Percentiles rank a stretch among this genome's conserved stretches.
Evolutionary conservation across 2,797 vertebrate genomes (phyloP).

Genomic region (Propithecus perrieri): DNA sequence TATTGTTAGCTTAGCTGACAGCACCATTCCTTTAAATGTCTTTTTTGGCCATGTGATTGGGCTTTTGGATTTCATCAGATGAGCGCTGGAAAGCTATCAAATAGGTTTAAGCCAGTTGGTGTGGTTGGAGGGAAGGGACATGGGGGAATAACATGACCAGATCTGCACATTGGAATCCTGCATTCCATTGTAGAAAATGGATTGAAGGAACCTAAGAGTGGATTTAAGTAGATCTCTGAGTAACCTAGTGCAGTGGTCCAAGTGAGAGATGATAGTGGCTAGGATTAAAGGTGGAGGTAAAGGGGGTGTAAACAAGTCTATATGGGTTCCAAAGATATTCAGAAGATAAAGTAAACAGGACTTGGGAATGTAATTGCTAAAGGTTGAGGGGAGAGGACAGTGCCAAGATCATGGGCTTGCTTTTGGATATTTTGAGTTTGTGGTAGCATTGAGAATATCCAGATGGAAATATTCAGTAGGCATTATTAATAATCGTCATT

Average conservation of each 20-base stretch:
- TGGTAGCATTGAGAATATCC: background rate
- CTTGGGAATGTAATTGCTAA: background rate
- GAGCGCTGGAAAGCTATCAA: background rate
- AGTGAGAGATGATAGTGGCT: background rate
- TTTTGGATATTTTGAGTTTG: background rate
- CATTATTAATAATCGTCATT: background rate
- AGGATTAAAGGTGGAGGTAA: background rate
- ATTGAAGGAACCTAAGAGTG: background rate
- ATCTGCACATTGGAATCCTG: background rate
- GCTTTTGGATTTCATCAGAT: background rate
- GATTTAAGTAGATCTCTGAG: background rate
- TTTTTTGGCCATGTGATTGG: background rate
- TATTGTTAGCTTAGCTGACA: background rate
- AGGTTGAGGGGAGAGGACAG: background rate
- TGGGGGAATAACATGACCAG: background rate
- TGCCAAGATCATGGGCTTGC: background rate
- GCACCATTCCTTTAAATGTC: background rate
- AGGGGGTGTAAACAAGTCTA: background rate
- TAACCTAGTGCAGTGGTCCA: background rate
- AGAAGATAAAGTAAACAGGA: background rate
- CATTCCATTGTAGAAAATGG: background rate
- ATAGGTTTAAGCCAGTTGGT: background rate
- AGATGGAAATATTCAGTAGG: background rate
- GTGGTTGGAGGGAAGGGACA: background rate
- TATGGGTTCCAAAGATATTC: background rate